Percentiles rank a stretch among this genome's conserved stretches.
These are phyloP conservation scores for Tipula confusa DNA, from an alignment of 2,888 invertebrate genomes.

Conservation along the genomic window DNA sequence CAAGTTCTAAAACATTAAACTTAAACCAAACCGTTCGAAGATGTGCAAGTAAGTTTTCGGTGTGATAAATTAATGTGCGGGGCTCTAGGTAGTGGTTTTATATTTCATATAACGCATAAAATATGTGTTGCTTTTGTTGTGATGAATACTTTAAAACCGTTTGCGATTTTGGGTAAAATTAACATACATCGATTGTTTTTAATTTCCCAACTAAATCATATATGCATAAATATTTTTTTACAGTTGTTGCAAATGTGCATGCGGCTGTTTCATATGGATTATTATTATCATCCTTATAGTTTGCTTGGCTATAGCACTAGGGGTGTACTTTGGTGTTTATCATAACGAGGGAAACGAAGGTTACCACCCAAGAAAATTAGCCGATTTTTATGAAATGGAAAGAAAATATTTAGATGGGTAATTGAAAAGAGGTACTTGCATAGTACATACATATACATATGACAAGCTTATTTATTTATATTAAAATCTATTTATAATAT, in stretches of 20 bases:
- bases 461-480: neutral
- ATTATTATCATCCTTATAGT: neutral
- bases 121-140: neutral
- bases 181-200: neutral
- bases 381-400: neutral
- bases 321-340: neutral
- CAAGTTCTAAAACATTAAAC: neutral
- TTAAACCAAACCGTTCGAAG: no score
- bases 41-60: neutral
- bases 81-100: neutral
- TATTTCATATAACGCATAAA: neutral
- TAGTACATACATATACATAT: no score
- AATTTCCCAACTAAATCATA: neutral
- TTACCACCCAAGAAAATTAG: neutral
- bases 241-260: conserved; percentile 27
- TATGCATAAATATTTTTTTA: neutral
- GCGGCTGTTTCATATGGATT: neutral
- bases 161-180: neutral
- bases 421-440: no score
- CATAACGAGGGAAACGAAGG: neutral
- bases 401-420: neutral
- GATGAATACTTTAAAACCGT: neutral
- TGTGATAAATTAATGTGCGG: neutral
- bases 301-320: neutral
- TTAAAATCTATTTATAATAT: neutral